Conservation (phyloP, 2,113 vertebrate genomes). For the Phalacrocorax pelagicus region DNA sequence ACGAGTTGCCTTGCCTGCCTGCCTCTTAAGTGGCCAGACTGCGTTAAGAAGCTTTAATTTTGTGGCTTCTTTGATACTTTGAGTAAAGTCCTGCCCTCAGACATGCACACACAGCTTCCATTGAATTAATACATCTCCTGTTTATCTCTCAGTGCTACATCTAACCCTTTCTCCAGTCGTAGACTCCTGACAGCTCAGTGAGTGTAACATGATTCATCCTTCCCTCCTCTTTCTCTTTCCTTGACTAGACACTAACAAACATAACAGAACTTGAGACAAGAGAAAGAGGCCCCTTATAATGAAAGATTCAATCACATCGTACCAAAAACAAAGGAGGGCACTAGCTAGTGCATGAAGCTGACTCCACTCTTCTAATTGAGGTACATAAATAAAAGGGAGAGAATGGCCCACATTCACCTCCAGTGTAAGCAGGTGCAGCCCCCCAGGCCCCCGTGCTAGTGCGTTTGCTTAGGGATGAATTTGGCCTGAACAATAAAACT, state of each 20-base stretch:
- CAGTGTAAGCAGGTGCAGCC: neutral
- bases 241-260: conserved; percentile 57
- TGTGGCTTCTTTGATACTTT: conserved; percentile 59
- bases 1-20: neutral
- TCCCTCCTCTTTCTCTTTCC: conserved; percentile 20
- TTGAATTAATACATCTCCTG: conserved; percentile 34
- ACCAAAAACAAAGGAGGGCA: conserved; percentile 25
- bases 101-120: neutral
- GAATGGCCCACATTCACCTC: neutral
- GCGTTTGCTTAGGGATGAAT: neutral
- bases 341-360: neutral
- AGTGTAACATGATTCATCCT: conserved; percentile 49
- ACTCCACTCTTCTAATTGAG: neutral
- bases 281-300: neutral
- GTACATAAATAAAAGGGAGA: neutral
- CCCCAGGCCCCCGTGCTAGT: neutral
- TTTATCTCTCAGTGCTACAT: neutral
- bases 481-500: neutral
- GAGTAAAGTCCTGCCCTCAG: conserved; percentile 18
- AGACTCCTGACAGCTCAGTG: conserved; percentile 10
- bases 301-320: neutral
- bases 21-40: conserved; percentile 43
- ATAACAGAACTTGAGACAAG: conserved; percentile 27
- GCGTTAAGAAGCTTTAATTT: conserved; percentile 12
- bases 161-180: neutral